Percentiles rank a stretch among this genome's conserved stretches.
These are phyloP conservation scores for Podarcis lilfordi DNA, from an alignment of 2,797 vertebrate genomes.

Conservation along the genomic window DNA sequence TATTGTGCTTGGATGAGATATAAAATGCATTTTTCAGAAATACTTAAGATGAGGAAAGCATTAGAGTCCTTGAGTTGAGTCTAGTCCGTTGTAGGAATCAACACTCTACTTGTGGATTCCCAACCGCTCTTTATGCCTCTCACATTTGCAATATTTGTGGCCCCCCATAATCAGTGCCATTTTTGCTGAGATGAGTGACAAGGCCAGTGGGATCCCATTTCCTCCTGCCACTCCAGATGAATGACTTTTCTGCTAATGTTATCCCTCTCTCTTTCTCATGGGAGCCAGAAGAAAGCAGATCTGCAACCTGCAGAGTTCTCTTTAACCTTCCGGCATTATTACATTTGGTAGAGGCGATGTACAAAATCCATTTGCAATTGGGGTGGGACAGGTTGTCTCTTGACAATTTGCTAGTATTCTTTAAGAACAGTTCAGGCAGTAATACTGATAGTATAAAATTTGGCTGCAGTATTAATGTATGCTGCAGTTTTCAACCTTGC, in stretches of 20 bases:
- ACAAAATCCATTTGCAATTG: not conserved
- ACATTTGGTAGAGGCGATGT: slow-evolving; percentile 11
- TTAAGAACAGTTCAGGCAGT: not conserved
- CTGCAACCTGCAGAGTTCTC: not conserved
- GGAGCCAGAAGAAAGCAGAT: not conserved
- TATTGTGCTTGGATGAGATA: not conserved
- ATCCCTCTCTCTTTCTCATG: not conserved
- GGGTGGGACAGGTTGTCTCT: not conserved
- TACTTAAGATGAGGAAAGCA: slow-evolving; percentile 10
- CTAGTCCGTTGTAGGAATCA: not conserved
- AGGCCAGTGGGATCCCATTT: slow-evolving; percentile 13
- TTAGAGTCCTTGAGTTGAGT: not conserved
- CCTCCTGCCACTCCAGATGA: slow-evolving; percentile 10
- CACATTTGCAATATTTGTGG: slow-evolving; percentile 12
- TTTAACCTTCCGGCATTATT: not conserved
- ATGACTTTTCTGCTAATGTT: not conserved
- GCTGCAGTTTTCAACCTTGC: not conserved
- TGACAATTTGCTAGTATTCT: not conserved
- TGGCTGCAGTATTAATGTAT: not conserved
- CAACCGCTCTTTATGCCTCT: slow-evolving; percentile 8
- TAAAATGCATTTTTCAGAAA: not conserved
- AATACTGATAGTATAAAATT: not conserved
- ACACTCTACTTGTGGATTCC: not conserved
- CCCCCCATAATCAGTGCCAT: not conserved
- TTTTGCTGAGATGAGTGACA: slow-evolving; percentile 15